Base-by-base conservation (phyloP, 2,113 vertebrate genomes). In the Callopanchax toddi region DNA sequence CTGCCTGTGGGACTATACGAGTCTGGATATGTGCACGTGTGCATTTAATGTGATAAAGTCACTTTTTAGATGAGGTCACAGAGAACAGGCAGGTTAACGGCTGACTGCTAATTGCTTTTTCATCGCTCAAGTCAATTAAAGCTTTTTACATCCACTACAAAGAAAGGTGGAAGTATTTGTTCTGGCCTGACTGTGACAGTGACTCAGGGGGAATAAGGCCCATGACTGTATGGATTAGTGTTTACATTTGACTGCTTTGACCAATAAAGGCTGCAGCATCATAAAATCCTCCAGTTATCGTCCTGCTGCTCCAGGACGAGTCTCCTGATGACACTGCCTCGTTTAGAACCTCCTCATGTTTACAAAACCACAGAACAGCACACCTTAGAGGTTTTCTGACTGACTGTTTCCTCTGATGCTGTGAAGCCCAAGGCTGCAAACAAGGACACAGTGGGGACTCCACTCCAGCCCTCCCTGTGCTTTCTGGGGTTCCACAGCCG, bases 61-160 rank as follows among this genome's bases (percentile, higher is more conserved):
- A 63, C 45, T 37, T 76, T 57, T 68, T 22, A 55, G 60, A 36
- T 44, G 34, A 70, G 71, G 71, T 65, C 80, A 60, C 15, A 45
- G 25, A 34, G 48, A 76, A 12, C 40, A 53, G 3, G 25, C 49
- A 76, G 61, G 70, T 68, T 73, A 82, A 85, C 64, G 26, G 65
- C 26, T 77, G 29, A 8, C 48, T 56, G 66, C 39, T 75, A 71
- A 79, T 67, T 56, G 57, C 44, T 72, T 71, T 68, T 39, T 72
- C n/a, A 75, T 78, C 57, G 52, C 61, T 5, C 15, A 1, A 66
- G 54, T 53, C 62, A 79, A 79, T 82, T 61, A 80, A 17, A 57
- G 45, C 49, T 53, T 76, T n/a, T 54, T 56, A 71, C 25, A 40
- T 21, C 40, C 39, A 68, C 55, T 61, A 53, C 6, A 73, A 46